Base-by-base conservation (phyloP, 1,140 invertebrate species). In the Camponotus vicinus region DNA sequence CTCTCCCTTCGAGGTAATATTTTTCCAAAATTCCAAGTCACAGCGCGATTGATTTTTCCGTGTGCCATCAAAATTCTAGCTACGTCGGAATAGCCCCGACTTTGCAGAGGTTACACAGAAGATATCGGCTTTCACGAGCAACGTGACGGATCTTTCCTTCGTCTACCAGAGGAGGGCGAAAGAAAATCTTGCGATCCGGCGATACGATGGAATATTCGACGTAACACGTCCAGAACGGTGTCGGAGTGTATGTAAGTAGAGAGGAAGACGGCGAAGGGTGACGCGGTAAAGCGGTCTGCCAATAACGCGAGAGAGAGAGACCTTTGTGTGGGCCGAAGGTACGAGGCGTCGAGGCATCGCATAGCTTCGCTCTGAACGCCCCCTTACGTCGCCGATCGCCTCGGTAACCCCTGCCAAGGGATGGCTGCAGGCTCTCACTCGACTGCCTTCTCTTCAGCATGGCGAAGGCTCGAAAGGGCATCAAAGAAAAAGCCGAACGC, bases 401-500 rank as follows among this genome's bases (percentile, higher is more conserved):
- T n/a, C 9, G 18, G 45, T 61, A 69, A 40, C 79, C 77, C 85
- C 57, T 67, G 69, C 57, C 83, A 82, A 86, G 89, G 86, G 87
- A 87, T 89, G 86, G 78, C 83, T 85, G 87, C 86, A 86, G 83
- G 40, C 85, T 92, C 89, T 90, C 90, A 87, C 91, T 89, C 88
- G 91, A 87, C 91, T 92, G 88, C 85, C 77, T 89, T 73, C 86
- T 73, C 67, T 73, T 52, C 79, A 69, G 66, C 66, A 49, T 85
- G 66, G 82, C 34, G 78, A 90, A 87, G 87, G 86, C 90, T 91
- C 79, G 91, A 85, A 89, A 89, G 84, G 86, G 88, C 92, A 92
- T 92, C 92, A 92, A 92, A 92, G 92, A 88, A 91, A 89, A 91
- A 89, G 73, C 88, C 67, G 79, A 91, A 85, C 89, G 83, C 71